Evolutionary conservation across 2,113 vertebrate species (phyloP).

Genomic region (Ciconia boyciana): DNA sequence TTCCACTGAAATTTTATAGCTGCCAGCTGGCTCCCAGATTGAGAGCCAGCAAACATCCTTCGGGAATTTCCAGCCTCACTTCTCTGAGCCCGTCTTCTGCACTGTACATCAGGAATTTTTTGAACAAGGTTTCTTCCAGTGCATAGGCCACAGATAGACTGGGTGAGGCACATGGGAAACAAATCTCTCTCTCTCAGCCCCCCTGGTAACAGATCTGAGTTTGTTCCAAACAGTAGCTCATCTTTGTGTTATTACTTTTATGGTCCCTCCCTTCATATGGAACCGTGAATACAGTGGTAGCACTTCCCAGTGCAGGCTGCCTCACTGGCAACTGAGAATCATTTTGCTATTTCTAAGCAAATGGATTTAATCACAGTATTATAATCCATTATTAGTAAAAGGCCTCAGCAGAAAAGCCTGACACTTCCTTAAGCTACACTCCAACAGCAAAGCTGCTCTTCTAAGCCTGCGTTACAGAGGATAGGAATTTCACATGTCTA

Average conservation of each 20-base stretch:
- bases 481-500: neutral
- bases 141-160: neutral
- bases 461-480: neutral
- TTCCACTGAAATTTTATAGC: neutral
- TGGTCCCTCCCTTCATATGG: neutral
- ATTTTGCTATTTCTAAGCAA: neutral
- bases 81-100: rapidly evolving
- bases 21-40: neutral
- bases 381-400: neutral
- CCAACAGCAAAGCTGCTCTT: neutral
- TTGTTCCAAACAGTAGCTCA: neutral
- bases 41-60: neutral
- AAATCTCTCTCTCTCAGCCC: neutral
- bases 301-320: neutral
- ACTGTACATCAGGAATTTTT: neutral
- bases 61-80: neutral
- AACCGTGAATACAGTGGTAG: neutral
- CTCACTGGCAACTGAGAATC: neutral
- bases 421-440: neutral
- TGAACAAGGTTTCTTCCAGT: neutral
- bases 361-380: neutral
- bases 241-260: neutral
- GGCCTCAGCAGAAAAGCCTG: neutral
- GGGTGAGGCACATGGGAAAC: neutral
- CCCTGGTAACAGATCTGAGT: neutral